Conservation (phyloP, 1,140 invertebrate genomes). For the Drosophila littoralis region DNA sequence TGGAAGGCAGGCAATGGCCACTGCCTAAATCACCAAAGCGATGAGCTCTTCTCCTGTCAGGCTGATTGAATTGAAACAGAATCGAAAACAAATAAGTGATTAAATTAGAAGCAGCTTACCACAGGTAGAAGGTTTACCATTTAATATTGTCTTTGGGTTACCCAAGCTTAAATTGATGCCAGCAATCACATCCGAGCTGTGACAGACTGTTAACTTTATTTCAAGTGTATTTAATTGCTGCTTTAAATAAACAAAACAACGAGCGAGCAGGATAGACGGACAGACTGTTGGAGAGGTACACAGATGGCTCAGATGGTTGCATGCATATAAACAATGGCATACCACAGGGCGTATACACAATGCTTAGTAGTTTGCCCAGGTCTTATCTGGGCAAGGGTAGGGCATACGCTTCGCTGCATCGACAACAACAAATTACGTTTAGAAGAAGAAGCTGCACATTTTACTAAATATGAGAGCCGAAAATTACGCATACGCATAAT, state of each 20-base stretch:
- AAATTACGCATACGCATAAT: conserved; percentile 21
- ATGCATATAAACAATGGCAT: conserved; percentile 11
- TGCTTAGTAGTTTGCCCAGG: conserved; percentile 32
- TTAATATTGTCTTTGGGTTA: conserved; percentile 38
- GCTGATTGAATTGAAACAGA: conserved; percentile 19
- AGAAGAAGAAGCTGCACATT: conserved; percentile 19
- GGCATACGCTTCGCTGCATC: conserved; percentile 37
- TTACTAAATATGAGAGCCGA: conserved; percentile 1
- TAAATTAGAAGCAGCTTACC: conserved; percentile 44
- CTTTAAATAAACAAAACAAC: conserved; percentile 45
- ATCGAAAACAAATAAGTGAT: conserved; percentile 54
- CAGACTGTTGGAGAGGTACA: background rate
- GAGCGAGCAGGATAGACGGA: background rate
- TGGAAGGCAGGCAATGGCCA: conserved; percentile 18
- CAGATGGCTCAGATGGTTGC: background rate
- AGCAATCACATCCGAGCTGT: conserved; percentile 29
- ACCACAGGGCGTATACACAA: conserved; percentile 49
- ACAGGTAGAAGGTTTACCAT: conserved; percentile 20
- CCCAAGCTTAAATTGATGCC: conserved; percentile 33
- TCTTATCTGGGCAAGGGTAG: conserved; percentile 43
- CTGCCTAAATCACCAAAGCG: background rate
- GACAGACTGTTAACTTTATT: conserved; percentile 46
- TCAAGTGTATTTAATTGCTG: conserved; percentile 64
- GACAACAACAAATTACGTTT: conserved; percentile 17
- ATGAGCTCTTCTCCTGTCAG: background rate